These are phyloP conservation scores for Sceliomorpha sp. DNA, from an alignment of 2,888 invertebrate species.

Conservation along the genomic window DNA sequence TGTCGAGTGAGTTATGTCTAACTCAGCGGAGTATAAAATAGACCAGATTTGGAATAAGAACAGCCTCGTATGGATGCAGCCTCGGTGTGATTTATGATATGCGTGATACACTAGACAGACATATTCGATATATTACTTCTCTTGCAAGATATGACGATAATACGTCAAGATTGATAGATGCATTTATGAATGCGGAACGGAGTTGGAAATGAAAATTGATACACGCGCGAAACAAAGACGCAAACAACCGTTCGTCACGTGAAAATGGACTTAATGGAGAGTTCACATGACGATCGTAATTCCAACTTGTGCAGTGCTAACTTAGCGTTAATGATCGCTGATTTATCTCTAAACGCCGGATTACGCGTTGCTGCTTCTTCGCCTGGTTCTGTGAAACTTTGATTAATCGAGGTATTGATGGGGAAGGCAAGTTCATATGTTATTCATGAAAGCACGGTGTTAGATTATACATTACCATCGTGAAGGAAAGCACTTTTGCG, in stretches of 20 bases:
- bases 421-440: background rate
- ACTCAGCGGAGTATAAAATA: background rate
- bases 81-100: constrained; percentile 2
- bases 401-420: background rate
- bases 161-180: constrained; percentile 16
- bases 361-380: too few species aligned
- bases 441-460: constrained; percentile 3
- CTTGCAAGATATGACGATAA: constrained; percentile 6
- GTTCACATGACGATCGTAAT: too few species aligned
- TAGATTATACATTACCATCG: constrained; percentile 18
- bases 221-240: constrained; percentile 2
- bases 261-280: background rate
- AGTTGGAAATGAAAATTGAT: constrained; percentile 6
- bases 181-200: constrained; percentile 6
- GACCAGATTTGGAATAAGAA: background rate
- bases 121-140: constrained; percentile 1
- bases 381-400: background rate
- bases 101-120: background rate
- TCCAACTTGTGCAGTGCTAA: too few species aligned
- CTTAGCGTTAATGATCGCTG: too few species aligned
- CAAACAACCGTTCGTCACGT: constrained; percentile 1
- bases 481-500: constrained; percentile 20
- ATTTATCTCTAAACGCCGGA: too few species aligned
- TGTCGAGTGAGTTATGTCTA: background rate
- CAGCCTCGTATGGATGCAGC: background rate